Evolutionary conservation across 2,113 vertebrate genomes (phyloP).

Genomic region (Gymnorhina tibicen): DNA sequence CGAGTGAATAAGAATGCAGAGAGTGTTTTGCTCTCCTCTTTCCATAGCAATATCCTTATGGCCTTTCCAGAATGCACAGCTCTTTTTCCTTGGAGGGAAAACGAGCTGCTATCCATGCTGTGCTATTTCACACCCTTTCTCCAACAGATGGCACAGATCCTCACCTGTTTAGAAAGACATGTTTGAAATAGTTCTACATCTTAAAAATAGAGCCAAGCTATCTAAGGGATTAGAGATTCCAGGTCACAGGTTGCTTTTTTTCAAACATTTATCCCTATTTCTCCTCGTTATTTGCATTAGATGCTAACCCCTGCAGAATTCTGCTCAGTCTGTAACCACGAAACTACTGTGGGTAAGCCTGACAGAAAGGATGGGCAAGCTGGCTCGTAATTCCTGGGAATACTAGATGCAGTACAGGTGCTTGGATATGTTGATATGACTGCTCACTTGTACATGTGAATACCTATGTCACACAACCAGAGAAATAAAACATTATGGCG

Average conservation of each 20-base stretch:
- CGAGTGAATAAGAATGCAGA: not conserved
- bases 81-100: not conserved
- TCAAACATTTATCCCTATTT: not conserved
- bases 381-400: not conserved
- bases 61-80: not conserved
- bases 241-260: not conserved
- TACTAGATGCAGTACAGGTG: not conserved
- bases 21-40: not conserved
- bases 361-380: not conserved
- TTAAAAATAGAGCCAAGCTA: not conserved
- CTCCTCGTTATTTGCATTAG: not conserved
- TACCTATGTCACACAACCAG: not conserved
- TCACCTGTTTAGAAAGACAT: slow-evolving; percentile 18
- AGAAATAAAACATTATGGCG: not conserved
- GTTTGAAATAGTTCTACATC: not conserved
- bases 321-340: not conserved
- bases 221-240: not conserved
- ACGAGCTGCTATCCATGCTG: not conserved
- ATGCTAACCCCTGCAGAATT: not conserved
- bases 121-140: slow-evolving; percentile 17
- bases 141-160: slow-evolving; percentile 31
- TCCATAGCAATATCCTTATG: not conserved
- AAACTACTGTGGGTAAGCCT: not conserved
- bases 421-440: not conserved
- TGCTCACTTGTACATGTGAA: not conserved